Base-by-base conservation (phyloP, 2,113 vertebrate genomes). In the Erythrocebus patas region DNA sequence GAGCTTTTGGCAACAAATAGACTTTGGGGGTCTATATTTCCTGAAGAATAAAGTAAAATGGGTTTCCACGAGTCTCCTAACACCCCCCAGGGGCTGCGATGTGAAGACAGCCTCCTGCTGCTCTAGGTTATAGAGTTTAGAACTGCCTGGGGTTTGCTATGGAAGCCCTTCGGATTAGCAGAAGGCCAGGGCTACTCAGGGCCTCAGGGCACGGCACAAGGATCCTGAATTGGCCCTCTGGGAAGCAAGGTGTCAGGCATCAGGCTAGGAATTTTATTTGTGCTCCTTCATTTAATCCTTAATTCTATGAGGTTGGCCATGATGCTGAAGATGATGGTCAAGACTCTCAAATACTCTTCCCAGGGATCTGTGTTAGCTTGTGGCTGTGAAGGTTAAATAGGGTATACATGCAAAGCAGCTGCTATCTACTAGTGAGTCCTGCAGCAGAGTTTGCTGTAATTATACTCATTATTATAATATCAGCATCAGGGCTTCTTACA, bases 381-480 rank as follows among this genome's bases (percentile, higher is more conserved):
- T 9, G 30, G n/a, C 27, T 0, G 1, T 22, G 23, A 2, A 17
- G n/a, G 40, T 11, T n/a, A 22, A 22, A 2, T 6, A 45, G 20
- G 50, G 30, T 9, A 1, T 2, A 8, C 11, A 7, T 1, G 18
- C 8, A 43, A 23, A 50, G 61, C 25, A 45, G 11, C 35, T 4
- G 23, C 14, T 14, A 17, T 13, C n/a, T 0, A 8, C 14, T 2
- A 9, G 70, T 9, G 22, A 38, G 70, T 50, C 35, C 1, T 5
- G 4, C 6, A 3, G 14, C 8, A 20, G 70, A 6, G 50, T 35
- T 27, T 14, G 59, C 38, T 59, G 13, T 27, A 20, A 8, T 22
- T 40, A 25, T 17, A 4, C 16, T 57, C 22, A 3, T 70, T 70
- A 13, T 25, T 35, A 13, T 3, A 22, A 86, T n/a, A 70, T 55